These are phyloP conservation scores for Psilopogon haemacephalus DNA, from an alignment of 2,113 vertebrate genomes.

Conservation along the genomic window DNA sequence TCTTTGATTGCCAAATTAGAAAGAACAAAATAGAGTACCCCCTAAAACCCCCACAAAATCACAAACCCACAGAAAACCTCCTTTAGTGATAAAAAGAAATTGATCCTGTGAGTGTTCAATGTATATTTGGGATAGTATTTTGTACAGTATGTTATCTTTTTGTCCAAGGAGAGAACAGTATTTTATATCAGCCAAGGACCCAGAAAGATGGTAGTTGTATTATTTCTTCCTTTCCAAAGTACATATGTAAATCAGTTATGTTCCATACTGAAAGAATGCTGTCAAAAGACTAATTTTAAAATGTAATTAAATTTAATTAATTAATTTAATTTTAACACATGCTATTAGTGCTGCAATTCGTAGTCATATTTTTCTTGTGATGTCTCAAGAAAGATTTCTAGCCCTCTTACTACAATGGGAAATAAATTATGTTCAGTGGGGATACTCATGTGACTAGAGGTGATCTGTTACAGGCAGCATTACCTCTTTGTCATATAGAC, in stretches of 20 bases:
- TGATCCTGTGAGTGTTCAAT: background rate
- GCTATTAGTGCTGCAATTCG: background rate
- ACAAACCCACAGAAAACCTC: background rate
- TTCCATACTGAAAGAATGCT: background rate
- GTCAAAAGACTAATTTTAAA: background rate
- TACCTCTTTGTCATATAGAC: background rate
- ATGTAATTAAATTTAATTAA: no score
- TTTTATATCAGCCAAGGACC: background rate
- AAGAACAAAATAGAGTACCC: constrained; percentile 66
- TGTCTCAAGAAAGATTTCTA: constrained; percentile 13
- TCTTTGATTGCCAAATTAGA: constrained; percentile 90
- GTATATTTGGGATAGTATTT: constrained; percentile 10
- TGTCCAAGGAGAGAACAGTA: background rate
- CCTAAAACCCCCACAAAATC: no score
- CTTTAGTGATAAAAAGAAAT: constrained; percentile 48
- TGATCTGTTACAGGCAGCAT: background rate
- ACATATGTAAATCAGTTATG: background rate
- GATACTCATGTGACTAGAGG: background rate
- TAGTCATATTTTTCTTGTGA: background rate
- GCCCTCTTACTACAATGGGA: background rate
- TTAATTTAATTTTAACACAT: background rate
- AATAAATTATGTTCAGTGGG: background rate
- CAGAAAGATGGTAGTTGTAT: background rate
- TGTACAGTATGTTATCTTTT: background rate
- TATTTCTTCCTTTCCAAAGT: constrained; percentile 12